Evolutionary conservation across 2,797 vertebrate species (phyloP), one percentile per base, ranked within the genome.

Genomic region (Eulemur mongoz): DNA sequence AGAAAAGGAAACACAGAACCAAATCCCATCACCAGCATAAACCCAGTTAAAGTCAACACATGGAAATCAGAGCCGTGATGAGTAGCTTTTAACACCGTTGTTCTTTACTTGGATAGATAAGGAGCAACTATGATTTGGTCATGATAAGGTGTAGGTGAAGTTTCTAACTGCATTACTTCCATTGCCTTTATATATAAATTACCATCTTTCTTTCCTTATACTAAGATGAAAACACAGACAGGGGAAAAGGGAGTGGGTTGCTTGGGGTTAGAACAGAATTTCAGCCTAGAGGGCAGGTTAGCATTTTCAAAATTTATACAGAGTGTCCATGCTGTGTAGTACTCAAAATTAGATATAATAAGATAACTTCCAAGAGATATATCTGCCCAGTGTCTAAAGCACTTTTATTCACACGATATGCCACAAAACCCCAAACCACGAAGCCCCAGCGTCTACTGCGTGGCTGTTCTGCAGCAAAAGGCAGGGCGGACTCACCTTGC

Each of bases 291-390:
- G 75, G 87, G 22, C 13, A 94, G 9, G 43, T 82, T 65, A 72
- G 89, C 25, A 50, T 86, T 78, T 93, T 91, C 69, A 93, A 80
- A 96, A 85, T 90, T 20, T 81, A 70, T 7, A 80, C 7, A 61
- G 5, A 85, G 4, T 81, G 11, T 40, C 52, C 61, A 27, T 78
- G 86, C 85, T 52, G 10, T 79, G 15, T 4, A 61, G 78, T 65
- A 63, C 59, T 92, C 70, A 90, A 94, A 90, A 93, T 91, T 57
- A 87, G 59, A 89, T 48, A 69, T 52, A 91, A 69, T 38, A 73
- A 67, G 30, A 78, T n/a, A 43, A 67, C 69, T 92, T 95, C 78
- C 85, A 88, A 93, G 18, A 59, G 40, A n/a, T 1, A 30, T 13
- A 54, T 14, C 14, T 73, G 20, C n/a, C 18, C n/a, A 65, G 7